Base-by-base conservation (phyloP, 2,797 vertebrate species). In the Microchirus variegatus region DNA sequence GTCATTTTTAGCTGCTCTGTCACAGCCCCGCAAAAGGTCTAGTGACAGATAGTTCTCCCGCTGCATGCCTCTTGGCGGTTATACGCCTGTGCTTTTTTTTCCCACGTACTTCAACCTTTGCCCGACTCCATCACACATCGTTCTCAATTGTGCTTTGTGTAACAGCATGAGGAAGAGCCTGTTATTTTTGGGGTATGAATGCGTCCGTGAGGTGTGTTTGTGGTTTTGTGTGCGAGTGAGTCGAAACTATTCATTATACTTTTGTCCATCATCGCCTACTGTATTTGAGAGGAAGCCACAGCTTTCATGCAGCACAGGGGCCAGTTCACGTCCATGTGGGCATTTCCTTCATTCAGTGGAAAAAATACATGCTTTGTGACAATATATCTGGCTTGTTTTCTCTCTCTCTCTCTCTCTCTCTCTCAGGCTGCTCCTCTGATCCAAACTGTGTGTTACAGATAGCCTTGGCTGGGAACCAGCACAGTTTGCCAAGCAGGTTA, bases 1-100 rank as follows among this genome's bases (percentile, higher is more conserved):
- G 89, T 90, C 89, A 89, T 89, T 90, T 91, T 88, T 84, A 87
- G 86, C 86, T 79, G 72, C 78, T 77, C 83, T 83, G 88, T 91
- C 86, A 86, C 71, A 61, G 78, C 76, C 60, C 75, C 46, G 76
- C 75, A 78, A 87, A 76, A 81, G 76, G 80, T 81, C 80, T 59
- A 48, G 59, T 90, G 90, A 92, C 84, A 62, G 86, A 92, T 92
- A 46, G 83, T 73, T 57, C 81, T 89, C 46, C 69, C 46, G 48
- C 78, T 44, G 77, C 53, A 69, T 70, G 78, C 77, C 83, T 89
- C 58, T 68, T 36, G 61, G 83, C 72, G 2, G 77, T 83, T 67
- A 62, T 72, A 70, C 52, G 76, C 59, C 59, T 80, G 63, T 68
- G 61, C 65, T 70, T 82, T 89, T 90, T 86, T 89, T 90, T 86